Evolutionary conservation across 1,140 invertebrate species (phyloP), one percentile per base, ranked within the genome.

Genomic region (Liolophura sinensis): DNA sequence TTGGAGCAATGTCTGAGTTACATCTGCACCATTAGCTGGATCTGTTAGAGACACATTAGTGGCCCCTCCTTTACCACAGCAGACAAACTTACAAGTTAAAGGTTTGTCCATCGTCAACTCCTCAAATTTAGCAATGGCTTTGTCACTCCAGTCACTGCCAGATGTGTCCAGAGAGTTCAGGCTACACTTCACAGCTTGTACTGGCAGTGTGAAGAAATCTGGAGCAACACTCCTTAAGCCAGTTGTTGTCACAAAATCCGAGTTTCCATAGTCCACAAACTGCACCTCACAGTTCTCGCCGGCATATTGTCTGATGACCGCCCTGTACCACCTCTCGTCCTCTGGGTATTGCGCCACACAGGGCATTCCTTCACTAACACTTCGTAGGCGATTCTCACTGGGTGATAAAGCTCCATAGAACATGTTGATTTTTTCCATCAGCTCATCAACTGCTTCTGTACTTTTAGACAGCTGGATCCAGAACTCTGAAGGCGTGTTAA

Each of bases 281-380:
- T 89, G 86, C 0, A 94, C 89, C 0, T 89, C 90, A n/a, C 88
- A 90, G 46, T 91, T 88, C 20, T 70, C 60, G 54, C 90, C 89
- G 12, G 86, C 85, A 67, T 90, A 87, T 73, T 91, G 89, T 0
- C 91, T 84, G 15, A 94, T 89, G 73, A 90, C 87, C 1, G 91
- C 92, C 68, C 93, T 85, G 76, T 94, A 95, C 92, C 92, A 95
- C 1, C 84, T 77, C 48, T 89, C 87, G 77, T 94, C 91, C 3
- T 89, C 88, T 0, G 88, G 88, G 74, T 90, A 93, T 62, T 89
- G 86, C 0, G 91, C 92, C 27, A 90, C 85, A 69, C 80, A 82
- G 20, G 71, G 60, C 47, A 67, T 70, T 55, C 68, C 65, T 18
- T 62, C 60, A 40, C 57, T 64, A 71, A 62, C 56, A 58, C 46